Base-by-base conservation (phyloP, 2,113 vertebrate genomes). In the Coturnix japonica region DNA sequence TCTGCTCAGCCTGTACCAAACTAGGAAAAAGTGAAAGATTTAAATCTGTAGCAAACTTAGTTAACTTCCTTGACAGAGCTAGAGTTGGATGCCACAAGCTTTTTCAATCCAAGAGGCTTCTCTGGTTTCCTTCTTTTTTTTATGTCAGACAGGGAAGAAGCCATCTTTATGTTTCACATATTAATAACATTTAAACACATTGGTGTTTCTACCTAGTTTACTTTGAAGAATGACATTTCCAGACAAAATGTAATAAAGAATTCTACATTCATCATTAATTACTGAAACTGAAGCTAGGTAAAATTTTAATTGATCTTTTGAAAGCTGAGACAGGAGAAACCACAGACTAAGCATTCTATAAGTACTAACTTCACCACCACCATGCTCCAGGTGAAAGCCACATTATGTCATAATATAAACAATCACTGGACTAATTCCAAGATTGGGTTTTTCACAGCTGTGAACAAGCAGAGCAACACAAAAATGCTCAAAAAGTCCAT, bases 391-490 rank as follows among this genome's bases (percentile, higher is more conserved):
- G 21, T 85, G 69, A 81, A 87, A 72, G 80, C 4, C 17, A 28
- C 31, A 80, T 41, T 56, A 41, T 83, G 37, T 41, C 44, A 70
- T 53, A 61, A 69, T 25, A 33, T 53, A 85, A 95, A 79, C 44
- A 70, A 79, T 5, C 21, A 66, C 49, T 90, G 79, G 41, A 66
- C 44, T 61, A 11, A 17, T 77, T 85, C 80, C 95, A 91, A 94
- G 91, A 60, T 90, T 70, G 57, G 47, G 80, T 76, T 51, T 65
- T 90, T 89, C 88, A 83, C 69, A 93, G 69, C 82, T 90, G 75
- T 65, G 80, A 91, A 70, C 13, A 85, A 46, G 49, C 21, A 93
- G 80, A 54, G 25, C 77, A 65, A 70, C 6, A 33, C 74, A 92
- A 78, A 92, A 91, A 76, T 8, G 33, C 28, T 80, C 21, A 67